A percentile compares a stretch with the other conserved stretches of the same genome.
Conservation (phyloP, 1,140 invertebrate species). For the Calephelis nemesis region DNA sequence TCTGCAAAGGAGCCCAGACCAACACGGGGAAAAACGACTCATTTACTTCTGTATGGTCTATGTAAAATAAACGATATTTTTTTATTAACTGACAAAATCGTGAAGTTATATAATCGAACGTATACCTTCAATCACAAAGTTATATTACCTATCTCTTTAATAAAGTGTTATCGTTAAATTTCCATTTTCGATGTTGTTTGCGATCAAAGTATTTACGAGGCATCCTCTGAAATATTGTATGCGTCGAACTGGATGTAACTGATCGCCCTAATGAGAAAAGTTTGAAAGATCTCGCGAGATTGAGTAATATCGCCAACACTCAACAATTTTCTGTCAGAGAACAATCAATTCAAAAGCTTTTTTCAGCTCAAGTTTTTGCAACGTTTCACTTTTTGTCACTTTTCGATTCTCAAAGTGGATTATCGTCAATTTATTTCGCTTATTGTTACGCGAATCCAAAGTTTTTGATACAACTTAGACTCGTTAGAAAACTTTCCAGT, state of each 20-base stretch:
- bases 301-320: slow-evolving; percentile 16
- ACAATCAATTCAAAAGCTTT: slow-evolving; percentile 25
- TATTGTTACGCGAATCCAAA: not conserved
- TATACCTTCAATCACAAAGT: no score
- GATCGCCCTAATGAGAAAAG: slow-evolving; percentile 26
- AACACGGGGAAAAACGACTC: no score
- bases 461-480: not conserved
- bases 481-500: no score
- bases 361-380: slow-evolving; percentile 13
- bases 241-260: slow-evolving; percentile 16
- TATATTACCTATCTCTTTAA: not conserved
- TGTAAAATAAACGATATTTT: no score
- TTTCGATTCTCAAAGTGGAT: slow-evolving; percentile 7
- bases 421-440: slow-evolving; percentile 8
- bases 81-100: no score
- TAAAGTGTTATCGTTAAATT: slow-evolving; percentile 1
- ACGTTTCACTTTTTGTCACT: slow-evolving; percentile 13
- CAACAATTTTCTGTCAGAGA: slow-evolving; percentile 23
- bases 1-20: no score
- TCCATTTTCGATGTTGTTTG: slow-evolving; percentile 7
- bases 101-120: no score
- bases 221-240: slow-evolving; percentile 17
- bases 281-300: slow-evolving; percentile 19
- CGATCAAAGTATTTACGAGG: slow-evolving; percentile 19
- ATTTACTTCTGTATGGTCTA: no score